These are phyloP conservation scores for Nothobranchius kuhntae DNA, from an alignment of 2,113 vertebrate species.

Conservation along the genomic window DNA sequence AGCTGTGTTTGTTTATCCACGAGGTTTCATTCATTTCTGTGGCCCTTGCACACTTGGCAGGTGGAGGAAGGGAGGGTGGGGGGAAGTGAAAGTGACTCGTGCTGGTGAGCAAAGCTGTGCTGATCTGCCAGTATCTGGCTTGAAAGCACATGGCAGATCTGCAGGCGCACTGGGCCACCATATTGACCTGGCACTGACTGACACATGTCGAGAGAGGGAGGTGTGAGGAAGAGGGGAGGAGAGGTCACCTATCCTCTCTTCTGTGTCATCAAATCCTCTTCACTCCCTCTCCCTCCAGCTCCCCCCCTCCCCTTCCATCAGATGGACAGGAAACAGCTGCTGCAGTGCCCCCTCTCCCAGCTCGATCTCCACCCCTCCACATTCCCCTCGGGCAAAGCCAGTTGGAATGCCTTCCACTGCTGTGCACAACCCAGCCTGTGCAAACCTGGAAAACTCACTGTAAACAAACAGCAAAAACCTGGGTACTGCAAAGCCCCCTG, in stretches of 20 bases:
- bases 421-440: conserved; percentile 31
- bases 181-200: conserved; percentile 74
- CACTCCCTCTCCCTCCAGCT: not conserved
- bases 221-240: conserved; percentile 51
- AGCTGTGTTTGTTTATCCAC: conserved; percentile 40
- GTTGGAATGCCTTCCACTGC: conserved; percentile 48
- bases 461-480: conserved; percentile 23
- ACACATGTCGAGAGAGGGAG: conserved; percentile 64
- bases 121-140: conserved; percentile 51
- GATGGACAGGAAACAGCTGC: conserved; percentile 62
- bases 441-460: conserved; percentile 32
- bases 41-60: conserved; percentile 58
- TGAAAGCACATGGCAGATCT: conserved; percentile 68
- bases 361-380: not conserved
- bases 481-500: not conserved
- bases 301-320: not conserved
- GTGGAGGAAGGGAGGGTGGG: conserved; percentile 29
- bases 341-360: conserved; percentile 25
- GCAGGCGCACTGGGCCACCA: conserved; percentile 64
- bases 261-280: conserved; percentile 48
- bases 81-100: conserved; percentile 29
- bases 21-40: conserved; percentile 50
- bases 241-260: conserved; percentile 53
- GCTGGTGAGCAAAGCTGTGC: conserved; percentile 23
- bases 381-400: conserved; percentile 35